Conservation (phyloP, 1,140 invertebrate genomes). For the Nasonia longicornis region DNA sequence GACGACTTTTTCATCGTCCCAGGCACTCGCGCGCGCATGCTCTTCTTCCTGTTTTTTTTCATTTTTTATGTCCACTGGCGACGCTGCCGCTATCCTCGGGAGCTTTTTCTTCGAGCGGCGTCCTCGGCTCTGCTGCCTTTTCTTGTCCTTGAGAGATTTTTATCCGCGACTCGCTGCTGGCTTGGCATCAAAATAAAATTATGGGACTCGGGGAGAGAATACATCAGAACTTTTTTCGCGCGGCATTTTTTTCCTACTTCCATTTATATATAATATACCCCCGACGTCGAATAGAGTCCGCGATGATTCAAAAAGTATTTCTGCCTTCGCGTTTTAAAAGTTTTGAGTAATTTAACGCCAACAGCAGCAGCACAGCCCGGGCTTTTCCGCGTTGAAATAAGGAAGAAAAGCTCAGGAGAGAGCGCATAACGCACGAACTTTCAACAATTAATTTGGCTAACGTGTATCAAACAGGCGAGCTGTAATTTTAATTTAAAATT, state of each 20-base stretch:
- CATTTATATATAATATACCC: neutral
- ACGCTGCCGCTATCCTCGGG: neutral
- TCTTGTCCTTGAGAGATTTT: slow-evolving; percentile 5
- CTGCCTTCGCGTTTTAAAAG: neutral
- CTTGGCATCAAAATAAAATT: neutral
- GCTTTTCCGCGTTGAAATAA: too few species aligned
- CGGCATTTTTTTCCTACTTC: too few species aligned
- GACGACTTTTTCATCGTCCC: slow-evolving; percentile 21
- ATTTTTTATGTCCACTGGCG: slow-evolving; percentile 11
- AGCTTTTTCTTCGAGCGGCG: neutral
- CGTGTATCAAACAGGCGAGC: neutral
- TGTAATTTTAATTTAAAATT: slow-evolving; percentile 2
- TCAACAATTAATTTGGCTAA: neutral
- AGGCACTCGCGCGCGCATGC: neutral
- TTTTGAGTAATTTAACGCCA: neutral
- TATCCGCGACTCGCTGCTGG: neutral
- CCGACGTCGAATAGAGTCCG: neutral
- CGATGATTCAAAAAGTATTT: neutral
- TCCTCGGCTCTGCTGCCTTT: neutral
- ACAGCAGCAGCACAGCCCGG: neutral
- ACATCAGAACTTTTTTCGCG: neutral
- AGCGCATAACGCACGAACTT: neutral
- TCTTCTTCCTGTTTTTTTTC: slow-evolving; percentile 9
- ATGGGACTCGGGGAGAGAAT: neutral
- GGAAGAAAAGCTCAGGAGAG: neutral